Conservation (phyloP, 2,888 invertebrate genomes). For the Erebia epiphron region DNA sequence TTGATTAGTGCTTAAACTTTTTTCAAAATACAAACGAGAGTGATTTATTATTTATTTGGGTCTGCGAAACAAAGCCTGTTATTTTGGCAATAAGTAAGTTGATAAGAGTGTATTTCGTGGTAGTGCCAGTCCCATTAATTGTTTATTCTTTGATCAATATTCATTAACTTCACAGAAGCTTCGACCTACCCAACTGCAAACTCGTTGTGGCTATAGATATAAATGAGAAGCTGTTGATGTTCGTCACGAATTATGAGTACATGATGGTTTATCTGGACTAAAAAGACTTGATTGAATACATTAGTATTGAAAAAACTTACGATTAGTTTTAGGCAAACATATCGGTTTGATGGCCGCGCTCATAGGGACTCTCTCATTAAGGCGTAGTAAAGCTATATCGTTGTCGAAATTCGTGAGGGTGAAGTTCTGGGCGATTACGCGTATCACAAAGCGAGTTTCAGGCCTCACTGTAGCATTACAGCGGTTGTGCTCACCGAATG, state of each 20-base stretch:
- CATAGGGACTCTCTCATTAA: conserved; percentile 91
- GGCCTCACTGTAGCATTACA: conserved; percentile 88
- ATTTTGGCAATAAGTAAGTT: too few relatives aligned
- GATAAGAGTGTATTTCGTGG: too few relatives aligned
- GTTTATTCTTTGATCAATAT: too few relatives aligned
- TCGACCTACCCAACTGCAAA: too few relatives aligned
- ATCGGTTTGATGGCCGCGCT: conserved; percentile 91
- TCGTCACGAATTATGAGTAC: too few relatives aligned
- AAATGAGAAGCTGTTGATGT: too few relatives aligned
- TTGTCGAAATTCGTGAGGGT: conserved; percentile 94
- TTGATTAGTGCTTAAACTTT: background rate
- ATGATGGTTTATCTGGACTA: too few relatives aligned
- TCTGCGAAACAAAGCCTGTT: background rate
- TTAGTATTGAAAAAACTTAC: conserved; percentile 64
- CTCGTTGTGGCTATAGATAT: too few relatives aligned
- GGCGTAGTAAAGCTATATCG: conserved; percentile 91
- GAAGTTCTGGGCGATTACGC: conserved; percentile 91
- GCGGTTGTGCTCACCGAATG: conserved; percentile 93
- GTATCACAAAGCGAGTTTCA: conserved; percentile 90
- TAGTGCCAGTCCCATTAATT: too few relatives aligned
- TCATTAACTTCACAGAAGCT: too few relatives aligned
- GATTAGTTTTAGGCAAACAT: conserved; percentile 86
- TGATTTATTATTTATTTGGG: background rate
- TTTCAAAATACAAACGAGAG: background rate
- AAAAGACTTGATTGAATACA: background rate